Evolutionary conservation across 2,888 invertebrate genomes (phyloP), one percentile per base, ranked within the genome.

Genomic region (Ctena decussata): DNA sequence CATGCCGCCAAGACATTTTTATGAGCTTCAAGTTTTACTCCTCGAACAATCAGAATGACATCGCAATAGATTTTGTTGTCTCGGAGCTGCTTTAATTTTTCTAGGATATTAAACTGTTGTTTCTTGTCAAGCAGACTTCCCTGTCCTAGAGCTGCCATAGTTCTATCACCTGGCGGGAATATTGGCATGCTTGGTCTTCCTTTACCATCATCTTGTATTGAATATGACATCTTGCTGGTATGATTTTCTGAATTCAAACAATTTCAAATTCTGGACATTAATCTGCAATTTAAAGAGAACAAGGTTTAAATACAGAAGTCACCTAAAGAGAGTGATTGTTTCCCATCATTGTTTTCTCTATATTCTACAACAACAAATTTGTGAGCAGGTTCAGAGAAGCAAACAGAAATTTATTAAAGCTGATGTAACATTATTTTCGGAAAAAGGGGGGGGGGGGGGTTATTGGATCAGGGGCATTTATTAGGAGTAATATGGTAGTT

Each of bases 1-100:
- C 97, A 97, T 18, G 97, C 96, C 0, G 97, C 97, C 76, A 97
- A 94, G 78, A 97, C 97, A 94, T 96, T 97, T 69, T 97, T 96
- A 94, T 97, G 97, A 21, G 97, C 97, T 90, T 96, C 96, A 89
- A 97, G 96, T 85, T 96, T 96, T 90, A 96, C 96, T 74, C 96
- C 97, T 91, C 97, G 96, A 12, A 97, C 97, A 91, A 97, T 96
- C 15, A 97, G 95, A 15, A 97, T 96, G 15, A 97, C 96, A 95
- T 97, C 97, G 94, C 97, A 97, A 94, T 97, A 97, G 87, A 97
- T 96, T 84, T 96, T 97, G 46, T 96, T 96, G 87, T 97, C 96
- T 84, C 97, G 85, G 80, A 94, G 78, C 32, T 90, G 82, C 27
- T 92, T 91, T 71, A 93, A 84, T 73, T 90, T 92, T 70, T 92